Base-by-base conservation (phyloP, 2,888 invertebrate genomes). In the Uropetala carovei region DNA sequence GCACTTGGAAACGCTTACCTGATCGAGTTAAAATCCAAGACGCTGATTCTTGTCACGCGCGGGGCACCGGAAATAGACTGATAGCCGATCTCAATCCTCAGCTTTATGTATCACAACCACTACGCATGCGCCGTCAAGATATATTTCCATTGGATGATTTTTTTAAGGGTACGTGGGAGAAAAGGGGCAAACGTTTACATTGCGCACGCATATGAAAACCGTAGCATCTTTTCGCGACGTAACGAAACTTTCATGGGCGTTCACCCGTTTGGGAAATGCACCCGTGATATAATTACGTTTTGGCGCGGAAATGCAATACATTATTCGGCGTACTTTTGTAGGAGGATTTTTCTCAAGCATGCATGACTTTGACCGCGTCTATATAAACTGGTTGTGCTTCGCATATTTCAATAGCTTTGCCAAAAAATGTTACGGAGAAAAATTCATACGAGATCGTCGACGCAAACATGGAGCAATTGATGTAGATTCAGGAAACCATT, bases 11-110 rank as follows among this genome's bases (percentile, higher is more conserved):
- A 86, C 30, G 64, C 89, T 89, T 30, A 89, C 89, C 89, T 60
- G 89, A 22, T 89, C 64, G 43, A 68, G 60, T 89, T 64, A 89
- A 89, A 89, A 89, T 89, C 89, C 89, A 60, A 64, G 89, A 64
- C 43, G 89, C 43, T 75, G 75, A 75, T 89, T 89, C 43, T 64
- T 89, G 60, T 60, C 68, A 64, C 43, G 89, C 89, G 59, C 59
- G 60, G 89, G 64, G 89, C 89, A 89, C 89, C 68, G 89, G 89
- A 89, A 89, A 89, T 64, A 89, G 89, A 89, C 89, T 89, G 89
- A 43, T 68, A 60, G 64, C 89, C 56, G 60, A 89, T 89, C 89
- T 64, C 89, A 64, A 64, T 68, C 43, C 89, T 30, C 89, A 89
- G 89, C 89, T 89, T 89, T 89, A 89, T 64, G 64, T 89, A 89